Evolutionary conservation across 2,797 vertebrate genomes (phyloP), one percentile per base, ranked within the genome.

Genomic region (Hylomyscus alleni): DNA sequence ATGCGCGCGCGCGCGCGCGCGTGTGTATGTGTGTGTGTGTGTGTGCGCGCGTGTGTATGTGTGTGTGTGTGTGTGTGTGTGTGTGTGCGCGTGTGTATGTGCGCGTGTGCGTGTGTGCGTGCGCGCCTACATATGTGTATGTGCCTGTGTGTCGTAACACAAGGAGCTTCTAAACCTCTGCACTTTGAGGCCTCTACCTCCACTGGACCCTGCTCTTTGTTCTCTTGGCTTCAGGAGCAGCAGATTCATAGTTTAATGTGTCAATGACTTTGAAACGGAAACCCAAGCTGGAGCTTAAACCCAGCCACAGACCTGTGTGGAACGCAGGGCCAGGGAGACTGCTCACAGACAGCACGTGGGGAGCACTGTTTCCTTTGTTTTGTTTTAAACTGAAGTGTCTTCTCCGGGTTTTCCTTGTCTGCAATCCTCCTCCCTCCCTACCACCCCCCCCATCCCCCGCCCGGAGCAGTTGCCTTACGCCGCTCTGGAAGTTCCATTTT

Each of bases 231-330:
- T 72, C 40, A 4, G 52, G 52, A n/a, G 3, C 6, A 0, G 26
- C 62, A n/a, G 6, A 26, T 26, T 1, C 54, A 29, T 0, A 4
- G 47, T 62, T 54, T 47, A 24, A 10, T 24, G 0, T 37, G 75
- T 34, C 24, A 11, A 0, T 29, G 52, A 22, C 52, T 20, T 0
- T 34, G 72, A 60, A 75, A 34, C 2, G 20, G 65, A 50, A 15
- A 2, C 6, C 0, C 0, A 1, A 17, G 60, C 60, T 87, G 0
- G 7, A n/a, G 29, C 65, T n/a, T 52, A 72, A 60, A 26, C 6
- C 3, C 17, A 24, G 54, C 67, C 62, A 9, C 7, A 19, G 84
- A 34, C 29, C 77, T 37, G 14, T 22, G 13, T 1, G 10, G 9
- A 34, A 3, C 13, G 29, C 15, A 17, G 0, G 54, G 40, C 60